phyloP scores from a whole-genome alignment of 2,797 vertebrate genomes.

The Scomberomorus guttatus region DNA sequence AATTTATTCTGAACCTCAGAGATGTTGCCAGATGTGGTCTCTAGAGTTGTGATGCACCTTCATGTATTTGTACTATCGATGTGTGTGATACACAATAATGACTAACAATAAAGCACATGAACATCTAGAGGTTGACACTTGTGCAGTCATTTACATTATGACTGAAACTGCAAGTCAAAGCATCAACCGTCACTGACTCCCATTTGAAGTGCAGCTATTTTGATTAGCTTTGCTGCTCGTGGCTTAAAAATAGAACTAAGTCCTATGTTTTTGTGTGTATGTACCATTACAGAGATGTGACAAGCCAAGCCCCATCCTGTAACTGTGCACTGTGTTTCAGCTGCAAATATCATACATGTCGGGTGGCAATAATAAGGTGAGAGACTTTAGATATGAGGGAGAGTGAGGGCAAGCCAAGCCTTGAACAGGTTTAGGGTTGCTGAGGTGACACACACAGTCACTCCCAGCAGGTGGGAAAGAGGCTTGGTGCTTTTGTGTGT shows the following conservation, averaged over 20 bases:
- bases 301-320: too few species aligned
- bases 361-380: not conserved
- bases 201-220: not conserved
- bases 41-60: not conserved
- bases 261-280: too few species aligned
- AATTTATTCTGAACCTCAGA: not conserved
- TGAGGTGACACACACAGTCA: conserved; percentile 29
- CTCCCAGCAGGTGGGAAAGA: conserved; percentile 67
- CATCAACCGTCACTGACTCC: not conserved
- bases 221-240: too few species aligned
- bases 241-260: too few species aligned
- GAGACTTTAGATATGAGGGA: not conserved
- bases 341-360: not conserved
- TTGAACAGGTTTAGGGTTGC: conserved; percentile 34
- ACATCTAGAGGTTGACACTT: not conserved
- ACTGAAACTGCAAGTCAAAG: not conserved
- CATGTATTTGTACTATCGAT: not conserved
- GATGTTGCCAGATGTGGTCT: not conserved
- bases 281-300: too few species aligned
- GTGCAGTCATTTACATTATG: not conserved
- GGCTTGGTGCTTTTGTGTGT: conserved; percentile 43
- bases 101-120: not conserved
- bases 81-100: too few species aligned
- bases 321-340: not conserved
- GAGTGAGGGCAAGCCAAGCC: not conserved